Conservation (phyloP, 1,140 invertebrate genomes). For the Drosophila malerkotliana region DNA sequence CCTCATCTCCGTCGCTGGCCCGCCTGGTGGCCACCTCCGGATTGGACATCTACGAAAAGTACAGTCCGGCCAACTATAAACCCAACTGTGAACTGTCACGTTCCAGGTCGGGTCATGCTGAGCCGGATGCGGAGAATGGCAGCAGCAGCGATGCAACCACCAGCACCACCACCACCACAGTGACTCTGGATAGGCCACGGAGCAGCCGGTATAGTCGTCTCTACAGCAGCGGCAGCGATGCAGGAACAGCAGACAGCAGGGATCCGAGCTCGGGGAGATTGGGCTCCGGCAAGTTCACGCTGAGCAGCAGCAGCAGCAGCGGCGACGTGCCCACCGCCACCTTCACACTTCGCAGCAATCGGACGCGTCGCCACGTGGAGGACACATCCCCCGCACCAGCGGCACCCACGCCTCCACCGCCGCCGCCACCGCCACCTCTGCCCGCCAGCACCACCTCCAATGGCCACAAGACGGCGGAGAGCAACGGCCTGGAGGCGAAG, state of each 20-base stretch:
- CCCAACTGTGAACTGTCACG: conserved; percentile 84
- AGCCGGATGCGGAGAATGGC: conserved; percentile 38
- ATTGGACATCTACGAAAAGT: conserved; percentile 83
- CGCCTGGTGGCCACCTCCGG: conserved; percentile 82
- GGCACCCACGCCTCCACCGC: not conserved
- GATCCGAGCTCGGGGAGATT: not conserved
- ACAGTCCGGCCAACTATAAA: conserved; percentile 84
- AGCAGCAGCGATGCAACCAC: conserved; percentile 10
- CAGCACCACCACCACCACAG: conserved; percentile 45
- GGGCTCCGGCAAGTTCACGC: conserved; percentile 51
- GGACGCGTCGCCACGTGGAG: conserved; percentile 41
- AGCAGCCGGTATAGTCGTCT: conserved; percentile 76
- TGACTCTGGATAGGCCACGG: conserved; percentile 68
- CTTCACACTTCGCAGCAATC: conserved; percentile 64
- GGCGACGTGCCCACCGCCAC: conserved; percentile 77
- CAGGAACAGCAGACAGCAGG: conserved; percentile 18
- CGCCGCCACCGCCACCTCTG: not conserved
- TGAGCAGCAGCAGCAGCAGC: conserved; percentile 64
- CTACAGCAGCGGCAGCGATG: conserved; percentile 60
- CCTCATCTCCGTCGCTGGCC: conserved; percentile 81
- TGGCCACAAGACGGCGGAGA: conserved; percentile 27
- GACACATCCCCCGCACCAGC: conserved; percentile 2
- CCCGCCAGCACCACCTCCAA: conserved; percentile 11
- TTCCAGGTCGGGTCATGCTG: conserved; percentile 81
- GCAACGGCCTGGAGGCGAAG: conserved; percentile 58